Evolutionary conservation across 2,113 vertebrate genomes (phyloP).

Genomic region (Fukomys damarensis): DNA sequence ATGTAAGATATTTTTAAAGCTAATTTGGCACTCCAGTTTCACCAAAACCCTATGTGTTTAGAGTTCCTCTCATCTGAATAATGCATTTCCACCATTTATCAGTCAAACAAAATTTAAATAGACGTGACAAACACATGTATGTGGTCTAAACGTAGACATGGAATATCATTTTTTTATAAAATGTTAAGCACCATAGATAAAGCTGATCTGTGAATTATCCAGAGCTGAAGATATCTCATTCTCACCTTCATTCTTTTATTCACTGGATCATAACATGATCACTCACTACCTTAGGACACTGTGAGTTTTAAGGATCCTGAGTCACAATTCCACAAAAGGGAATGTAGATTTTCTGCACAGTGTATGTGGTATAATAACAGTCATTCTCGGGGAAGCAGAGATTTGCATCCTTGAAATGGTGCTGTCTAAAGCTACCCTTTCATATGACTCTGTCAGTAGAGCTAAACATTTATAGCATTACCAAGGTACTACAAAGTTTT

Average conservation of each 20-base stretch:
- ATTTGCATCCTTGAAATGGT: constrained; percentile 62
- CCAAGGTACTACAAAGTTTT: constrained; percentile 38
- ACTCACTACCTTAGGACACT: background rate
- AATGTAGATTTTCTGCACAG: constrained; percentile 8
- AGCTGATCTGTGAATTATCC: background rate
- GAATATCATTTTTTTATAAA: background rate
- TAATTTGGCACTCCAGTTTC: constrained; percentile 45
- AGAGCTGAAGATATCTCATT: background rate
- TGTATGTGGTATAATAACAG: background rate
- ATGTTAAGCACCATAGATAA: constrained; percentile 9
- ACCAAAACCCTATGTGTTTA: constrained; percentile 51
- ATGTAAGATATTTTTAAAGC: constrained; percentile 63
- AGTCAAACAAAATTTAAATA: constrained; percentile 46
- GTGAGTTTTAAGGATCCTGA: constrained; percentile 22
- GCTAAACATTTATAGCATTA: constrained; percentile 46
- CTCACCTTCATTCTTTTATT: background rate
- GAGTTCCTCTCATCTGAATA: constrained; percentile 18
- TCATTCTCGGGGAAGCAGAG: constrained; percentile 40
- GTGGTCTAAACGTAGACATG: background rate
- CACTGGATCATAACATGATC: background rate
- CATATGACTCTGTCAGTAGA: constrained; percentile 61
- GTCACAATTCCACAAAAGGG: background rate
- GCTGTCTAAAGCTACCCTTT: constrained; percentile 46
- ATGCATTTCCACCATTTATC: background rate
- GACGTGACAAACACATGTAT: background rate